A percentile compares a stretch with the other conserved stretches of the same genome.
Conservation (phyloP, 1,140 invertebrate genomes). For the Ctenoplectra terminalis region DNA sequence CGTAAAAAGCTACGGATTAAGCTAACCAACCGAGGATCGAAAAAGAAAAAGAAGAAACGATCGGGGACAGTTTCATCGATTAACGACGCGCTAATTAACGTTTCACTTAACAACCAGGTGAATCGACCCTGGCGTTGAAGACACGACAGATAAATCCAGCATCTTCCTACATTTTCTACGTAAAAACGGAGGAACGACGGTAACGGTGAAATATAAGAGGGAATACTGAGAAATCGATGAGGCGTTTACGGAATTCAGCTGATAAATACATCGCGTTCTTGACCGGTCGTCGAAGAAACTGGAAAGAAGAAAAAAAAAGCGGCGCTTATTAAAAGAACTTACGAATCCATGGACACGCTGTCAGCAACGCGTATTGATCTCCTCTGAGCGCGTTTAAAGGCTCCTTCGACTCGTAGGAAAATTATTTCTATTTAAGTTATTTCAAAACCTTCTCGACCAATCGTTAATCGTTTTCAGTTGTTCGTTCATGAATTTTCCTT, state of each 20-base stretch:
- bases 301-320: not conserved
- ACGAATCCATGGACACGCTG: constrained; percentile 7
- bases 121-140: not conserved
- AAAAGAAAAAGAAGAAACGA: not conserved
- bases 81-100: constrained; percentile 44
- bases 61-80: constrained; percentile 23
- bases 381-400: constrained; percentile 24
- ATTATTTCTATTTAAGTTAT: constrained; percentile 24
- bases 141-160: not conserved
- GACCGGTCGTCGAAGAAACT: not conserved
- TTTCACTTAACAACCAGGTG: constrained; percentile 45
- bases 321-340: constrained; percentile 54
- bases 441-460: not conserved
- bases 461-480: no score
- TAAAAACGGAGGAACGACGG: not conserved
- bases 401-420: not conserved
- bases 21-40: no score
- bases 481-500: not conserved
- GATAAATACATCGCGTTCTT: constrained; percentile 26
- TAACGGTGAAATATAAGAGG: not conserved
- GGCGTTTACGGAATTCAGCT: not conserved
- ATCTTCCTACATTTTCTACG: not conserved
- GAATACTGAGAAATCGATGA: constrained; percentile 10
- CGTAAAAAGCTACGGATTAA: not conserved
- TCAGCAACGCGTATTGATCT: constrained; percentile 52